phyloP scores from a whole-genome alignment of 1,140 invertebrate genomes.

The Saxidomus purpurata region DNA sequence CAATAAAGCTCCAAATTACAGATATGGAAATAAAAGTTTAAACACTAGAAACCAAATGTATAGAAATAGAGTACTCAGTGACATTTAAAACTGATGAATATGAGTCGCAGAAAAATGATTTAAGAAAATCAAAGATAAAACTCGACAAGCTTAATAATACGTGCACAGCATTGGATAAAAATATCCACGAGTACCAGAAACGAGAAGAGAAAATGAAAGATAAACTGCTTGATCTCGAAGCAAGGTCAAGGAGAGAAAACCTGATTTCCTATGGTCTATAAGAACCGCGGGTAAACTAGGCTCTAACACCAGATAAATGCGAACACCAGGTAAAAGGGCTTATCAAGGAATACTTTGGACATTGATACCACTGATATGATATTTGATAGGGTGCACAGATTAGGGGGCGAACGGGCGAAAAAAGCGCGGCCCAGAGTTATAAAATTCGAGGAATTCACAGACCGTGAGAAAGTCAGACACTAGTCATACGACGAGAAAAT shows the following conservation, averaged over 20 bases:
- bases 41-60: not conserved
- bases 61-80: not conserved
- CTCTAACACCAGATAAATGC: not conserved
- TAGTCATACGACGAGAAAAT: not conserved
- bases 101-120: not conserved
- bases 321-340: not conserved
- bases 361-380: not conserved
- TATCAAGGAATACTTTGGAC: not conserved
- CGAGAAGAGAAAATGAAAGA: not conserved
- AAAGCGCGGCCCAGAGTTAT: not conserved
- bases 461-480: slow-evolving; percentile 10
- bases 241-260: not conserved
- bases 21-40: not conserved
- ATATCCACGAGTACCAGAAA: not conserved
- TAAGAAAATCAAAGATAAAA: not conserved
- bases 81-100: not conserved
- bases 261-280: not conserved
- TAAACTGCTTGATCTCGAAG: slow-evolving; percentile 8
- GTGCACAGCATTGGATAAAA: not conserved
- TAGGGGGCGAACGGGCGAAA: not conserved
- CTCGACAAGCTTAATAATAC: not conserved
- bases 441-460: not conserved
- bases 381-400: not conserved
- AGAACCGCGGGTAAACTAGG: not conserved
- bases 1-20: not conserved